These are phyloP conservation scores for Todus mexicanus DNA, from an alignment of 2,797 vertebrate species.

Conservation along the genomic window DNA sequence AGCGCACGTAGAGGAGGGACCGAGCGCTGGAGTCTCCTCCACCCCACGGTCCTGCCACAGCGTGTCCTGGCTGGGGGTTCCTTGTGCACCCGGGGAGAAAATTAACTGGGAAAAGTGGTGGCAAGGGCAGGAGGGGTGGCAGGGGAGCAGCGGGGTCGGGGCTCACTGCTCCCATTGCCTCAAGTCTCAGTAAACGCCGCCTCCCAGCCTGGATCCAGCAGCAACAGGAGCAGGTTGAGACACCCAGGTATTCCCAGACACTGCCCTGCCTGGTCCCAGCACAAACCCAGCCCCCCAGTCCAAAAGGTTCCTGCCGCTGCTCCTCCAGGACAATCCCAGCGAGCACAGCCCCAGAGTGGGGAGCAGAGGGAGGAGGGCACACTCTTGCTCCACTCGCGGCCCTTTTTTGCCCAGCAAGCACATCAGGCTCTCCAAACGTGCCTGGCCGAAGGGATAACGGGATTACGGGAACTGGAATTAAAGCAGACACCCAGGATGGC, in stretches of 20 bases:
- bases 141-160: neutral
- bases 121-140: neutral
- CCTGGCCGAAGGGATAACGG: neutral
- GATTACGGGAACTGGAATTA: neutral
- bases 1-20: neutral
- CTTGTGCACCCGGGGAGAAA: neutral
- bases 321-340: rapidly evolving
- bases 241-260: neutral
- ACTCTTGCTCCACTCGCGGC: neutral
- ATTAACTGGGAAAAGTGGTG: neutral
- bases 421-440: neutral
- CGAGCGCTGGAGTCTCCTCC: neutral
- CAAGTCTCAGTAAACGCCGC: rapidly evolving
- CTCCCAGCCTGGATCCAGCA: rapidly evolving
- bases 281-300: neutral
- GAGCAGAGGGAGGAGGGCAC: neutral
- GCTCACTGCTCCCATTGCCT: rapidly evolving
- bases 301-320: rapidly evolving
- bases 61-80: neutral
- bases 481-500: neutral
- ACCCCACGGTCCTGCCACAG: no score
- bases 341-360: neutral
- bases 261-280: neutral
- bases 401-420: neutral
- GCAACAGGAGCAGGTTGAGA: neutral